phyloP scores from a whole-genome alignment of 2,888 invertebrate species.

The Zaprionus bogoriensis region DNA sequence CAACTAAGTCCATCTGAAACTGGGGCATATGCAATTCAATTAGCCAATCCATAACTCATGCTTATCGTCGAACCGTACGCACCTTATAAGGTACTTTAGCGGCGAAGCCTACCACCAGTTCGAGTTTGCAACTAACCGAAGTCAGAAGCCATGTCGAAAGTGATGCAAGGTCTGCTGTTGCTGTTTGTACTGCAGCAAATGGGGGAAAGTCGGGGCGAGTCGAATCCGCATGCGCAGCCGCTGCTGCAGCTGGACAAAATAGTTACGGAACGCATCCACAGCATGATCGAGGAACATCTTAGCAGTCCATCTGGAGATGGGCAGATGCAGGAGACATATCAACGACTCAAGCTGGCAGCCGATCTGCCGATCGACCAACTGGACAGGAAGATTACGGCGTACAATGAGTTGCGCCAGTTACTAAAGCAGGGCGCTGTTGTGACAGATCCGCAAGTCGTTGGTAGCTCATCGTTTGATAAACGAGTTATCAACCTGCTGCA shows the following conservation, averaged over 20 bases:
- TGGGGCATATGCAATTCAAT: background rate
- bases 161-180: background rate
- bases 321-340: constrained; percentile 8
- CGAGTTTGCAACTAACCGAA: background rate
- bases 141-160: constrained; percentile 21
- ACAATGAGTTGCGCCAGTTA: constrained; percentile 20
- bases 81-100: constrained; percentile 27
- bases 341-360: constrained; percentile 24
- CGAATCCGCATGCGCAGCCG: background rate
- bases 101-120: constrained; percentile 19
- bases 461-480: constrained; percentile 14
- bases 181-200: constrained; percentile 10
- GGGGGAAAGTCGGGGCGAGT: constrained; percentile 12
- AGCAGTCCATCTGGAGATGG: background rate
- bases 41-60: constrained; percentile 8
- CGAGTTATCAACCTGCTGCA: constrained; percentile 26
- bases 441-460: too few relatives aligned
- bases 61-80: constrained; percentile 27
- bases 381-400: constrained; percentile 43
- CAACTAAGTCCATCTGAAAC: too few relatives aligned
- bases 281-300: background rate
- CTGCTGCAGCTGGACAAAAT: constrained; percentile 30
- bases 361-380: constrained; percentile 29
- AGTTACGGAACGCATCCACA: constrained; percentile 43
- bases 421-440: too few relatives aligned